Evolutionary conservation across 2,113 vertebrate genomes (phyloP).

Genomic region (Leucopternis melanops): DNA sequence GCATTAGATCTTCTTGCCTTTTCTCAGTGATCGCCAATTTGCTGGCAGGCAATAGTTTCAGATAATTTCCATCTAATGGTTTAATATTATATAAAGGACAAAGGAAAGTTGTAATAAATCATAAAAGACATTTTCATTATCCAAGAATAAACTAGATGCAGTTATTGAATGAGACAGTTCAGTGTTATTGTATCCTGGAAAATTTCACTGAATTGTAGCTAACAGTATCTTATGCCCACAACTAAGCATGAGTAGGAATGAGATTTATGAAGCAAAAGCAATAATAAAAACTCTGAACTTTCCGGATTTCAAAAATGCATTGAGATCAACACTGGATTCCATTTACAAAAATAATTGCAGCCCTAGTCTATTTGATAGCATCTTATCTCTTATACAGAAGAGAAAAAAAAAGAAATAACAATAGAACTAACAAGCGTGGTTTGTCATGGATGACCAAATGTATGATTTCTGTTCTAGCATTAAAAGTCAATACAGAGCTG

Average conservation of each 20-base stretch:
- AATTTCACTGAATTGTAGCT: conserved; percentile 9
- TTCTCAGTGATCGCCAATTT: neutral
- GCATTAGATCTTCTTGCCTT: neutral
- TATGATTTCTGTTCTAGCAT: neutral
- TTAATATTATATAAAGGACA: neutral
- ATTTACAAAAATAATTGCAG: conserved; percentile 29
- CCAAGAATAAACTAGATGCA: conserved; percentile 41
- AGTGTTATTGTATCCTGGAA: neutral
- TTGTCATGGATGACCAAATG: neutral
- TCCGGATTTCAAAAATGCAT: neutral
- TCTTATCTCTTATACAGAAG: neutral
- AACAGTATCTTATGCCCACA: neutral
- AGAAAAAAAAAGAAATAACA: neutral
- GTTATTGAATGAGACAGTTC: conserved; percentile 20
- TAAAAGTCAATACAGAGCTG: conserved; percentile 9
- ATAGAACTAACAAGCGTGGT: neutral
- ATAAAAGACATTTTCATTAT: conserved; percentile 49
- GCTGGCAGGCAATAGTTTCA: neutral
- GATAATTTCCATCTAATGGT: neutral
- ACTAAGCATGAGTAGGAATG: neutral
- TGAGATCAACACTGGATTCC: neutral
- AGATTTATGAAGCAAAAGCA: neutral
- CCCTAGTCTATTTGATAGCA: neutral
- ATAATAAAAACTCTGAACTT: conserved; percentile 1
- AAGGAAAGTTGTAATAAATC: conserved; percentile 32